A percentile compares a stretch with the other conserved stretches of the same genome.
Conservation (phyloP, 35 echinoderm and acorn worm species). For the Diadema setosum region DNA sequence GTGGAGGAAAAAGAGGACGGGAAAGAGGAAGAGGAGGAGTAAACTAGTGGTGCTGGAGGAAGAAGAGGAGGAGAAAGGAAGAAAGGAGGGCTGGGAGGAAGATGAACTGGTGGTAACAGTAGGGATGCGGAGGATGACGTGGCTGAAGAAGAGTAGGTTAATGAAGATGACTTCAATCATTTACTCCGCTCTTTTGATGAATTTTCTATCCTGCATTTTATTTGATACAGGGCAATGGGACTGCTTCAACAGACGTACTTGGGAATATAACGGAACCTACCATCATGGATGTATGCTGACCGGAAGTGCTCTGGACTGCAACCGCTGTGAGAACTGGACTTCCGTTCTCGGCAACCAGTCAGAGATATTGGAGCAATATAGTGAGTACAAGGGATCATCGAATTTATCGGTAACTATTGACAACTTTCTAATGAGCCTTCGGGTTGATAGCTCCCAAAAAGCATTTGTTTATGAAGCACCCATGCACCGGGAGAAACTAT, state of each 20-base stretch:
- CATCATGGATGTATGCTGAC: not conserved
- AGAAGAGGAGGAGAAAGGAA: not conserved
- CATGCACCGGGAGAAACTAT: no score
- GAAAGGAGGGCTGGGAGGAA: not conserved
- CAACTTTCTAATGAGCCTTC: no score
- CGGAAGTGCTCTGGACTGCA: not conserved
- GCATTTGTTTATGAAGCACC: no score
- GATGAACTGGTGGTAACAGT: not conserved
- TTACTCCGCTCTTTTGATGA: no score
- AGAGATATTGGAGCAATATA: no score
- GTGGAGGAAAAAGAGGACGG: not conserved
- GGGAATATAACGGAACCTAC: not conserved
- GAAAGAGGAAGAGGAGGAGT: not conserved
- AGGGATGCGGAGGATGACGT: not conserved
- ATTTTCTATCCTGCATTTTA: no score
- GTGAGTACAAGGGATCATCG: no score
- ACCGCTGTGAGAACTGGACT: not conserved
- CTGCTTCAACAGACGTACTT: not conserved
- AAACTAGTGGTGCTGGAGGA: not conserved
- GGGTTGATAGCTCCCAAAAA: no score
- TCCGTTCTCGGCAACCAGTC: not conserved
- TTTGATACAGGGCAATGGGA: not conserved
- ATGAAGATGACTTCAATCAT: no score
- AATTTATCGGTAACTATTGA: no score
- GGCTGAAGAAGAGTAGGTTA: not conserved